Evolutionary conservation across 1,140 invertebrate genomes (phyloP).

Genomic region (Platorchestia sp.): DNA sequence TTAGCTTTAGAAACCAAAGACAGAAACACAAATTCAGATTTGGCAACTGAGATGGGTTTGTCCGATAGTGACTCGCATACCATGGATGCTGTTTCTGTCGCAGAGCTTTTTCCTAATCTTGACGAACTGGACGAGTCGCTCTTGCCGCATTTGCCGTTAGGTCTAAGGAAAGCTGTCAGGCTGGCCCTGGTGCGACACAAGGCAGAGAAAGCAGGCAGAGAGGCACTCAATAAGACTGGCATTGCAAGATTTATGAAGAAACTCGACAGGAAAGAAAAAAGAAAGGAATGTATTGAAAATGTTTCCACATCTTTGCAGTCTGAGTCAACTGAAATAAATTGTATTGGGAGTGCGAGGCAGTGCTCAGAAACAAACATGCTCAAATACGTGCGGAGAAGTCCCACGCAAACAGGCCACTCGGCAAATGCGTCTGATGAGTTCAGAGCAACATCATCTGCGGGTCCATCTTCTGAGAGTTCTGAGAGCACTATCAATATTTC

Average conservation of each 20-base stretch:
- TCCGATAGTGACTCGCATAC: background rate
- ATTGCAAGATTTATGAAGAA: conserved; percentile 57
- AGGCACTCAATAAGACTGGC: conserved; percentile 21
- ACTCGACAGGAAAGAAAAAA: background rate
- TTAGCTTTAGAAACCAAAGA: background rate
- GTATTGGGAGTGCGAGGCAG: background rate
- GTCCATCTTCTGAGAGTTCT: background rate
- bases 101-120: conserved; percentile 74
- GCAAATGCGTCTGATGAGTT: background rate
- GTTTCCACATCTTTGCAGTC: background rate
- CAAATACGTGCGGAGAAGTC: background rate
- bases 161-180: conserved; percentile 70
- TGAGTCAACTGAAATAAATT: background rate
- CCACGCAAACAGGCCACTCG: background rate
- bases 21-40: background rate
- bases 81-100: conserved; percentile 67
- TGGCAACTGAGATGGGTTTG: background rate
- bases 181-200: conserved; percentile 60
- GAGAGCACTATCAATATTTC: background rate
- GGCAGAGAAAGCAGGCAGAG: conserved; percentile 55
- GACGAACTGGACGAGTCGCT: conserved; percentile 72
- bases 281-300: background rate
- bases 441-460: background rate
- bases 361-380: background rate
- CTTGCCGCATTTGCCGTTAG: conserved; percentile 70